Base-by-base conservation (phyloP, 2,797 vertebrate species). In the Chelon labrosus region DNA sequence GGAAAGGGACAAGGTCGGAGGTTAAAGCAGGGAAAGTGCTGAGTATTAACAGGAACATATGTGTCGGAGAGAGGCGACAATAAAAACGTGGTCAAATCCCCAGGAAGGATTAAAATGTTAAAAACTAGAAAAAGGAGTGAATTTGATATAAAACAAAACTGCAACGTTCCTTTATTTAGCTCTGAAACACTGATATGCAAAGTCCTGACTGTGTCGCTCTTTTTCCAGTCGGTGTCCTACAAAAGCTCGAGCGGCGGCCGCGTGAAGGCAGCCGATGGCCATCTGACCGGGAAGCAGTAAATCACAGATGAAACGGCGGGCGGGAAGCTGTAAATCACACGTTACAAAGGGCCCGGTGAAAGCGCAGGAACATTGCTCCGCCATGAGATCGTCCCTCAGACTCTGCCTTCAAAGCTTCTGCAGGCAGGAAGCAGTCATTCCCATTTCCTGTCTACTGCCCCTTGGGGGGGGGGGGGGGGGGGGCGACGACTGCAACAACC, bases 381-480 rank as follows among this genome's bases (percentile, higher is more conserved):
- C 81, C 68, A 42, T 82, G 79, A 85, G 83, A 83, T 64, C 73
- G 67, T 83, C 77, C 88, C 86, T 82, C 81, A 35, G n/a, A 81
- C 80, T 38, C 31, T 19, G 73, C 85, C 91, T 91, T 93, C 92
- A 94, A 95, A 94, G 90, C 63, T 53, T 11, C 31, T 78, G 53
- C 65, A 39, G 68, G 82, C 93, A 95, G 94, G 93, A 95, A 93
- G 91, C 90, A 84, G 84, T 91, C 84, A 88, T 90, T 91, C 87
- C 87, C 79, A 89, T 84, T 94, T 95, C 94, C 94, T 92, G 91
- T 89, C 86, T 41, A 56, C 47, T 58, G 70, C 92, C 82, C 87
- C 8, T n/a, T 17, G 10, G 41, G 41, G 10, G 41, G 14, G 14
- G 14, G 2, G 41, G 46, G 8, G 46, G 3, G 12, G 19, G 79